Evolutionary conservation across 2,888 invertebrate genomes (phyloP).

Genomic region (Sipha maydis): DNA sequence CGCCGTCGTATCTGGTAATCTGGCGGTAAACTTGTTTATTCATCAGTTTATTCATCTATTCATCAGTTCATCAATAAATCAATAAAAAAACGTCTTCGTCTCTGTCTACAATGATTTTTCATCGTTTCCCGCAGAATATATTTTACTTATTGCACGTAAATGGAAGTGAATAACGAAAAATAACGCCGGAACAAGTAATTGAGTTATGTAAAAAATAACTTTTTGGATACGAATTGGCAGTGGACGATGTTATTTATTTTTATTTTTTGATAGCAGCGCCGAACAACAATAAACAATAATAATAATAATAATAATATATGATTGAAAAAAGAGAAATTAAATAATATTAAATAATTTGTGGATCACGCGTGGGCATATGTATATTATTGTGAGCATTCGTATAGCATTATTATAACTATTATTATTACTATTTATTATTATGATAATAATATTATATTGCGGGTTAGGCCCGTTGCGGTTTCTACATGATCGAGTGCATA

Average conservation of each 20-base stretch:
- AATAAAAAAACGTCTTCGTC: no score
- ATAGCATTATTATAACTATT: not conserved
- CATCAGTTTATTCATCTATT: no score
- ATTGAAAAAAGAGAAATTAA: not conserved
- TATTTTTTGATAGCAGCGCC: not conserved
- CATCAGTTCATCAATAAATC: no score
- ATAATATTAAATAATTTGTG: not conserved
- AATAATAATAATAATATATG: not conserved
- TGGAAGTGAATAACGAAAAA: not conserved
- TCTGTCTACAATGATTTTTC: no score
- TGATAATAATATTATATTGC: no score
- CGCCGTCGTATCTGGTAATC: no score
- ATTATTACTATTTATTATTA: no score
- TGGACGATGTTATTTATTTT: not conserved
- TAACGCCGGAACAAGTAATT: not conserved
- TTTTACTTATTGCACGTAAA: not conserved
- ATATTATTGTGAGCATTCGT: not conserved
- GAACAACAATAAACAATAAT: not conserved
- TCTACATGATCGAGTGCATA: no score
- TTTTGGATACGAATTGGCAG: not conserved
- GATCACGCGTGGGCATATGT: not conserved
- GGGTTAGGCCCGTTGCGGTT: no score
- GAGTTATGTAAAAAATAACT: constrained; percentile 7
- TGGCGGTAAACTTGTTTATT: no score
- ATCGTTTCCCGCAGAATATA: no score